Conservation (phyloP, 2,113 vertebrate genomes). For the Naja naja region DNA sequence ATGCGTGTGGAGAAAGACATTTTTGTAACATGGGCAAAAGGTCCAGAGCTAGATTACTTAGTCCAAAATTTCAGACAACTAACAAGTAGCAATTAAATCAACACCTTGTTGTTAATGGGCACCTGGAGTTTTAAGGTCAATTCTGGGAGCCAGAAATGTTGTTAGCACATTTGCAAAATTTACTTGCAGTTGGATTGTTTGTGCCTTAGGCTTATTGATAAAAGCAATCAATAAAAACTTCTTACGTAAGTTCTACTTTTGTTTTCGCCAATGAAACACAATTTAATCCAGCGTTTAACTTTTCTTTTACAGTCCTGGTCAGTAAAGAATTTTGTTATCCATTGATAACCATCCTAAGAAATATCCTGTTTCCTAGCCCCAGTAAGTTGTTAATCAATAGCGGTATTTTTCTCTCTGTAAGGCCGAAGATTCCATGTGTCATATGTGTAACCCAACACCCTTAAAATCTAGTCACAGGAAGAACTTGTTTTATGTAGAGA, state of each 20-base stretch:
- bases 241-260: not conserved
- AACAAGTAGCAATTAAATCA: not conserved
- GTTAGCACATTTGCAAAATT: not conserved
- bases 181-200: not conserved
- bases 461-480: not conserved
- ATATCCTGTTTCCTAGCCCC: not conserved
- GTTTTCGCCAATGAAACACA: not conserved
- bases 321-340: not conserved
- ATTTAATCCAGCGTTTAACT: not conserved
- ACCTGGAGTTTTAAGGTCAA: not conserved
- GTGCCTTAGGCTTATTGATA: not conserved
- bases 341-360: not conserved
- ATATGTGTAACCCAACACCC: not conserved
- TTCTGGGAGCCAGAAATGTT: not conserved
- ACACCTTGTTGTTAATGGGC: not conserved
- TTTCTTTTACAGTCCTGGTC: not conserved
- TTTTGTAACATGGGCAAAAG: not conserved
- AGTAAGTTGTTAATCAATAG: not conserved
- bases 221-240: not conserved
- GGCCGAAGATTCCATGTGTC: accelerated
- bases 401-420: not conserved
- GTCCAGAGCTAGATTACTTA: not conserved
- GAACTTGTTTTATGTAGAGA: not conserved
- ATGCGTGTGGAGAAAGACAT: not conserved
- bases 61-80: not conserved